These are phyloP conservation scores for Panagrolaimus sp. DNA, from an alignment of 1,140 invertebrate genomes.

Conservation along the genomic window DNA sequence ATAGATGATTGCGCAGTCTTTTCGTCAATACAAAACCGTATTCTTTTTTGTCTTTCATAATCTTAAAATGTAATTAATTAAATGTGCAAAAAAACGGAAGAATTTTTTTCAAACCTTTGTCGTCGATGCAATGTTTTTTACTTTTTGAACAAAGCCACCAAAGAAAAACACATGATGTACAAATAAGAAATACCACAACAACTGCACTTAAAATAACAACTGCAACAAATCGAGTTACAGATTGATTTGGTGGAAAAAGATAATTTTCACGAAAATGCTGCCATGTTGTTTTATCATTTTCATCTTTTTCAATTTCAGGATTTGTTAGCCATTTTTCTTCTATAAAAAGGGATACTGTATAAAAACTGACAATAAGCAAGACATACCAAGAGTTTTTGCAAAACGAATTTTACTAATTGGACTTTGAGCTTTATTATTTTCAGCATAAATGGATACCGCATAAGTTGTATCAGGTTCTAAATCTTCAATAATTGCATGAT, in stretches of 20 bases:
- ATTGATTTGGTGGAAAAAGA: background rate
- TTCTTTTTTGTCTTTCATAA: background rate
- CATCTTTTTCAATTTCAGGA: background rate
- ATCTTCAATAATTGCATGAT: background rate
- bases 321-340: background rate
- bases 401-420: slow-evolving; percentile 1
- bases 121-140: background rate
- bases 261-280: background rate
- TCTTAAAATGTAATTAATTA: background rate
- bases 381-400: slow-evolving; percentile 1
- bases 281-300: background rate
- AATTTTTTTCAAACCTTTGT: slow-evolving; percentile 1
- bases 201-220: slow-evolving; percentile 6
- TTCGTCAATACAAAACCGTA: background rate
- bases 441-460: background rate
- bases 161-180: slow-evolving; percentile 5
- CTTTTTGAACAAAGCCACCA: background rate
- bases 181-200: background rate
- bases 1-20: background rate
- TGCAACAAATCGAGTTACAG: background rate
- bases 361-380: background rate
- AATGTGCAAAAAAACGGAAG: background rate
- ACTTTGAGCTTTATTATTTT: background rate
- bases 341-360: background rate
- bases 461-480: background rate